Evolutionary conservation across 1,140 invertebrate species (phyloP), one percentile per base, ranked within the genome.

Genomic region (Bombyx mandarina): DNA sequence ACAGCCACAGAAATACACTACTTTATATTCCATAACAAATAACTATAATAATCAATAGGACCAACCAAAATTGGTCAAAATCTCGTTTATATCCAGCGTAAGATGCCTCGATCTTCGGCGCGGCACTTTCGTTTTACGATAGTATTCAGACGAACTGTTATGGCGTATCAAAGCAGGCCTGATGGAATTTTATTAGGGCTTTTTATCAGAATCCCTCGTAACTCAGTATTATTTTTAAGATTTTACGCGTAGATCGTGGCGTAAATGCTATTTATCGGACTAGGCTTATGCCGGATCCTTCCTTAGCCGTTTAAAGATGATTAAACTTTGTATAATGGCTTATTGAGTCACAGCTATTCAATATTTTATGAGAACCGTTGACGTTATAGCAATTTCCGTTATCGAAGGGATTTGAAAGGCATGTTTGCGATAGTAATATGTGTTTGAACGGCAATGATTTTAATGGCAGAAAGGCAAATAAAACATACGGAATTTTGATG

Each of bases 41-140:
- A 35, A 35, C 26, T 1, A 35, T 35, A 35, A 35, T 5, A 35
- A 35, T 35, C 26, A 35, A 35, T 35, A 35, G 26, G 2, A 35
- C 26, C 26, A 35, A 35, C 26, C 26, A 35, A 35, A 35, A 35
- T 35, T 35, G 26, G 26, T 35, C 26, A 5, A 35, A 35, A 35
- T 35, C 26, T 35, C 26, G 26, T 35, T 35, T 35, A 35, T 35
- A 35, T 35, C 26, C 26, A 35, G 4, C 26, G 2, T 35, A 35
- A 35, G 26, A 35, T 35, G 2, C 26, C 26, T 35, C 26, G 26
- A 35, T 35, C 26, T 35, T 49, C 48, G 48, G n/a, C n/a, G 8
- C 12, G 48, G 48, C 51, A 50, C 53, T 60, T 60, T 54, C 56
- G 46, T 60, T 60, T 60, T 60, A 60, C 54, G 59, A 60, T 56